Percentiles rank a stretch among this genome's conserved stretches.
Conservation (phyloP, 2,113 vertebrate genomes). For the Phrynosoma platyrhinos region DNA sequence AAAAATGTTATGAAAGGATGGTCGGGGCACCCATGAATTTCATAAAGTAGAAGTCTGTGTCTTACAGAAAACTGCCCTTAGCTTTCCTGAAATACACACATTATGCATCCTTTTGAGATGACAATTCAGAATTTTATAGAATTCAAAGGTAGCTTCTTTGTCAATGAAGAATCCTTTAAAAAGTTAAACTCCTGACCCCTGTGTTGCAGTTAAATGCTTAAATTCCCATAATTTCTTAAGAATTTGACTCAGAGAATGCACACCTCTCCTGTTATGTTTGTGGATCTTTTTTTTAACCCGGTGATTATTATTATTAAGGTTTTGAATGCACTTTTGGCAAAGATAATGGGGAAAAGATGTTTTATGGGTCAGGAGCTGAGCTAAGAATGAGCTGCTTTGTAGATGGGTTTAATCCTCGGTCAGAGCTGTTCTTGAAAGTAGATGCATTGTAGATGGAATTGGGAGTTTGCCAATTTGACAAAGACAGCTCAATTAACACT, state of each 20-base stretch:
- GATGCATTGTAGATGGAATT: background rate
- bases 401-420: constrained; percentile 22
- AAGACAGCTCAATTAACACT: background rate
- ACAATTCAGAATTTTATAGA: background rate
- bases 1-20: background rate
- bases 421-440: constrained; percentile 36
- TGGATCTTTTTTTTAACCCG: background rate
- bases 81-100: background rate
- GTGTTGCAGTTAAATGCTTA: background rate
- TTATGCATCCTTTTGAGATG: background rate
- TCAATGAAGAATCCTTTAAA: constrained; percentile 18
- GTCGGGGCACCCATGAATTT: constrained; percentile 1
- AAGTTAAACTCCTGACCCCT: background rate
- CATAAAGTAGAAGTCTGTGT: background rate
- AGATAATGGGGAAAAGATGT: background rate
- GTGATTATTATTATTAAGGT: constrained; percentile 23
- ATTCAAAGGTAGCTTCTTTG: background rate
- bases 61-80: background rate
- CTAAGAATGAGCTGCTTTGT: constrained; percentile 25
- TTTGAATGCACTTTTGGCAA: constrained; percentile 39
- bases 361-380: constrained; percentile 34
- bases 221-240: background rate
- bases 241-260: constrained; percentile 24
- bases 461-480: constrained; percentile 29
- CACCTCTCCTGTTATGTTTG: background rate